Evolutionary conservation across 2,888 invertebrate species (phyloP).

Genomic region (Hypomecis atomaria): DNA sequence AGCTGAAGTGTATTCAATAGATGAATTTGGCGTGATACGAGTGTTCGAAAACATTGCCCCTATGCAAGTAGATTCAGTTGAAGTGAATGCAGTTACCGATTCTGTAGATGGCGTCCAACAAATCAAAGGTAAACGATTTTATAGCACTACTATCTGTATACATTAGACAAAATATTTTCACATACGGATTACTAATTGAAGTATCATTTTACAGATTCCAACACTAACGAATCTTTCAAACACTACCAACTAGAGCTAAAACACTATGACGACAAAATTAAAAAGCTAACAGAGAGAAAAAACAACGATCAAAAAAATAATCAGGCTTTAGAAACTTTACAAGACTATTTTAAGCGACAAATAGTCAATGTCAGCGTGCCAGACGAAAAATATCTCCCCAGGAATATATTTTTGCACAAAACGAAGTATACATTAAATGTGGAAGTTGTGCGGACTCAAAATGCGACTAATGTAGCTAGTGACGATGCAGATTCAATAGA

Average conservation of each 20-base stretch:
- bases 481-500: slow-evolving; percentile 9
- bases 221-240: slow-evolving; percentile 3
- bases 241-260: slow-evolving; percentile 8
- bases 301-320: slow-evolving; percentile 40
- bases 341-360: slow-evolving; percentile 59
- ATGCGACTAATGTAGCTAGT: slow-evolving; percentile 7
- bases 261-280: slow-evolving; percentile 9
- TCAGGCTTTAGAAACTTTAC: slow-evolving; percentile 57
- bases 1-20: slow-evolving; percentile 24
- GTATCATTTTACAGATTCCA: slow-evolving; percentile 2
- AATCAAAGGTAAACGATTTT: neutral
- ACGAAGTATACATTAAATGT: slow-evolving; percentile 62
- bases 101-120: neutral
- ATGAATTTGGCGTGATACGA: slow-evolving; percentile 18
- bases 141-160: too few relatives aligned
- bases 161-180: too few relatives aligned
- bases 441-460: slow-evolving; percentile 38
- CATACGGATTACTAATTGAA: neutral
- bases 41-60: neutral
- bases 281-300: slow-evolving; percentile 14
- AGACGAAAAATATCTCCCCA: slow-evolving; percentile 60
- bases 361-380: slow-evolving; percentile 62
- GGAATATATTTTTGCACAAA: slow-evolving; percentile 64
- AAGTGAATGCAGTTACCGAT: neutral
- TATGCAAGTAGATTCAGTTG: slow-evolving; percentile 1